These are phyloP conservation scores for Conus betulinus DNA, from an alignment of 1,140 invertebrate species.

Conservation along the genomic window DNA sequence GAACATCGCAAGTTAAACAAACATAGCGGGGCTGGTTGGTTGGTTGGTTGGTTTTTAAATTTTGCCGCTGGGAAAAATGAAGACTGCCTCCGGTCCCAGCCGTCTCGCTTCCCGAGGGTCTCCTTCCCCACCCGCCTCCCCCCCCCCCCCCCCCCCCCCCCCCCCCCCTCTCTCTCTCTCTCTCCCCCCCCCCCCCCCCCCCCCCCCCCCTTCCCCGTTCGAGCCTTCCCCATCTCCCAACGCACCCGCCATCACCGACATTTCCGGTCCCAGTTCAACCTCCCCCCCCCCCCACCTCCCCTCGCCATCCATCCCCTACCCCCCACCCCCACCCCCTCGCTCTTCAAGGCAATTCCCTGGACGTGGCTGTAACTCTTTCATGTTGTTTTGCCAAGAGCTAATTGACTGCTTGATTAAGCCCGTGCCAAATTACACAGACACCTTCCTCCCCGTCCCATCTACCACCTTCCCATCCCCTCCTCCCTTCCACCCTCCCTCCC, in stretches of 20 bases:
- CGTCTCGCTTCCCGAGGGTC: background rate
- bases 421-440: background rate
- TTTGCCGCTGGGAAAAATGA: no score
- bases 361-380: background rate
- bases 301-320: background rate
- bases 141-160: no score
- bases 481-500: background rate
- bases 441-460: background rate
- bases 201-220: background rate
- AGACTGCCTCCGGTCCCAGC: background rate
- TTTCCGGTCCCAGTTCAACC: background rate
- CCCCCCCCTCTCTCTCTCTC: no score
- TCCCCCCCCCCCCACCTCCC: background rate
- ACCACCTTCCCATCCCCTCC: no score
- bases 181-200: no score
- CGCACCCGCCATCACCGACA: no score
- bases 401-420: conserved; percentile 11
- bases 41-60: no score
- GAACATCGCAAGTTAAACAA: no score
- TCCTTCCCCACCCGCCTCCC: background rate
- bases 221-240: background rate
- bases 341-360: background rate
- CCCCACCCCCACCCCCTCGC: background rate
- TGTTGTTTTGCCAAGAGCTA: conserved; percentile 1
- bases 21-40: no score